A percentile compares a stretch with the other conserved stretches of the same genome.
Evolutionary conservation across 2,888 invertebrate genomes (phyloP).

Genomic region (Uloborus plumipes): DNA sequence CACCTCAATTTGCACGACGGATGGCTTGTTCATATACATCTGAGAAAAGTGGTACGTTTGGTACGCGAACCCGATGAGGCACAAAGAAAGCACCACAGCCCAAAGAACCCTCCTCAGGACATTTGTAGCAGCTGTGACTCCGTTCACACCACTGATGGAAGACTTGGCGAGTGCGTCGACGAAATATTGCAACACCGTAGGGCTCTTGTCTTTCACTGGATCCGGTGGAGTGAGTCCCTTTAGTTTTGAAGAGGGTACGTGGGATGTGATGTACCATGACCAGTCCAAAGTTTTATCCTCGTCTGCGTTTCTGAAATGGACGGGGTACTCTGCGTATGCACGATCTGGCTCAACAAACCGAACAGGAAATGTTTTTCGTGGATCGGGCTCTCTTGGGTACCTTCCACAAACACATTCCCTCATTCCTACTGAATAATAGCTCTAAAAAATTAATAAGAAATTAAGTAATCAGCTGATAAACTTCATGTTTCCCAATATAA

Average conservation of each 20-base stretch:
- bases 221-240: neutral
- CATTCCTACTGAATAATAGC: neutral
- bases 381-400: constrained; percentile 6
- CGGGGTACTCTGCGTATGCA: too few species aligned
- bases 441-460: neutral
- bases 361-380: constrained; percentile 7
- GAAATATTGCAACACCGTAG: constrained; percentile 1
- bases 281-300: neutral
- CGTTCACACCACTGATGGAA: constrained; percentile 30
- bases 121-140: neutral
- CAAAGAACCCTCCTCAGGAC: neutral
- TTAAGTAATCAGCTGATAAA: too few species aligned
- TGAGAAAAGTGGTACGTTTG: constrained; percentile 20
- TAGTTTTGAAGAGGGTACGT: neutral
- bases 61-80: constrained; percentile 30
- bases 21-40: constrained; percentile 28
- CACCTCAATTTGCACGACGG: constrained; percentile 42
- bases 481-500: too few species aligned
- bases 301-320: too few species aligned
- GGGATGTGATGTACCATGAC: neutral
- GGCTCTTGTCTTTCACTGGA: neutral
- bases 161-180: constrained; percentile 10
- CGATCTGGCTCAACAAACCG: neutral
- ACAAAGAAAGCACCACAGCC: constrained; percentile 3
- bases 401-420: constrained; percentile 12